Conservation (phyloP, 2,113 vertebrate species). For the Upupa epops region DNA sequence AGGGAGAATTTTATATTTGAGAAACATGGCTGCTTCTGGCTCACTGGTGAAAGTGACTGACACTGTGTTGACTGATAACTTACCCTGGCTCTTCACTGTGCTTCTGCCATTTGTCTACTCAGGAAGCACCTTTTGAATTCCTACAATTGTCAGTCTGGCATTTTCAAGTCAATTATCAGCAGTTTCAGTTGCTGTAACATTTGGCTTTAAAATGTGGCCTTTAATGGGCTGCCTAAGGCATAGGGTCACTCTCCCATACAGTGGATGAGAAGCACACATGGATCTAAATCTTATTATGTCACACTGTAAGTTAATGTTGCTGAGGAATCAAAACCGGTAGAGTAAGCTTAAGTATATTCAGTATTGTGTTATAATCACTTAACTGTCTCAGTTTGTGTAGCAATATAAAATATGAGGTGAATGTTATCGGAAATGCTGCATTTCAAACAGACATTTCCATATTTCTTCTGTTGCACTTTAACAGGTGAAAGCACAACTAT, state of each 20-base stretch:
- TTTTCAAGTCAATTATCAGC: not conserved
- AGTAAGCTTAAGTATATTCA: not conserved
- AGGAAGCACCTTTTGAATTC: not conserved
- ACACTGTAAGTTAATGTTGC: not conserved
- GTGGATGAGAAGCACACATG: not conserved
- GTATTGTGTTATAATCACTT: not conserved
- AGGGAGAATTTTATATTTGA: not conserved
- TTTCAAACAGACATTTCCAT: not conserved
- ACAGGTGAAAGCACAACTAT: not conserved
- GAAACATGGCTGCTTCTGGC: not conserved
- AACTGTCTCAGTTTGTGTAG: not conserved
- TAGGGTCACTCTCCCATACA: fast-evolving
- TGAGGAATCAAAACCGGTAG: not conserved
- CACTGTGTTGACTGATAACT: not conserved
- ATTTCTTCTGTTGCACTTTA: not conserved
- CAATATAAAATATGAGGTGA: not conserved
- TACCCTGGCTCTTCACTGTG: not conserved
- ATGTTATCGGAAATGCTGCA: not conserved
- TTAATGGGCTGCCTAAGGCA: not conserved
- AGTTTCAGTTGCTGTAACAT: not conserved
- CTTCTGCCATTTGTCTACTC: not conserved
- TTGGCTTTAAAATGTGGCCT: not conserved
- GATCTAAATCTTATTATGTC: not conserved
- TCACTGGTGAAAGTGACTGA: not conserved
- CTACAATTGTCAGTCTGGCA: not conserved